Conservation (phyloP, 2,113 vertebrate species). For the Xiphophorus maculatus region DNA sequence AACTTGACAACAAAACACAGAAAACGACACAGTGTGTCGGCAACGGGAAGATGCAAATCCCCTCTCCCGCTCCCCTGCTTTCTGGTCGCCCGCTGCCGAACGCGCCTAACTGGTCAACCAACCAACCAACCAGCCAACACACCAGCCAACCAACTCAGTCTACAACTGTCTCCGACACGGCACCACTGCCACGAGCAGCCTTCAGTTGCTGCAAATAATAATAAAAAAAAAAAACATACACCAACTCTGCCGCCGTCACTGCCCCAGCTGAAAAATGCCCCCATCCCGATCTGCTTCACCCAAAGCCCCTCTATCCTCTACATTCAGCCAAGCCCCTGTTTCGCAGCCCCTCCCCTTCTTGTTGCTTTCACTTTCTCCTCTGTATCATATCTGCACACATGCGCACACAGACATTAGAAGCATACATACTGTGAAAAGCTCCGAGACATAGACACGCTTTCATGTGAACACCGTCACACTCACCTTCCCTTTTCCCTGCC, state of each 20-base stretch:
- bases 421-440: slow-evolving; percentile 55
- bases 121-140: slow-evolving; percentile 51
- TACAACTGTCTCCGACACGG: slow-evolving; percentile 66
- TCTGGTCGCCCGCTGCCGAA: slow-evolving; percentile 37
- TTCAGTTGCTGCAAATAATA: slow-evolving; percentile 39
- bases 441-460: slow-evolving; percentile 43
- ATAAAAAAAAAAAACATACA: slow-evolving; percentile 20
- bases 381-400: slow-evolving; percentile 41
- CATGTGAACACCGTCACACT: slow-evolving; percentile 60
- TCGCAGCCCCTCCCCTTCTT: slow-evolving; percentile 48
- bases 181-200: slow-evolving; percentile 74
- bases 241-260: slow-evolving; percentile 27
- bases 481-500: slow-evolving; percentile 75
- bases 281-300: slow-evolving; percentile 30
- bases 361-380: slow-evolving; percentile 63
- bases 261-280: slow-evolving; percentile 43
- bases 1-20: slow-evolving; percentile 46
- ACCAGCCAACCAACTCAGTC: slow-evolving; percentile 67
- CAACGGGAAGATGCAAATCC: slow-evolving; percentile 37
- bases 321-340: slow-evolving; percentile 55
- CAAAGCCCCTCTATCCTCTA: slow-evolving; percentile 18
- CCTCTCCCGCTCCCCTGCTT: slow-evolving; percentile 4
- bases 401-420: slow-evolving; percentile 24
- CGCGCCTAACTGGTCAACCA: slow-evolving; percentile 42
- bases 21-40: slow-evolving; percentile 47